Base-by-base conservation (phyloP, 1,140 invertebrate species). In the Laupala kohalensis region DNA sequence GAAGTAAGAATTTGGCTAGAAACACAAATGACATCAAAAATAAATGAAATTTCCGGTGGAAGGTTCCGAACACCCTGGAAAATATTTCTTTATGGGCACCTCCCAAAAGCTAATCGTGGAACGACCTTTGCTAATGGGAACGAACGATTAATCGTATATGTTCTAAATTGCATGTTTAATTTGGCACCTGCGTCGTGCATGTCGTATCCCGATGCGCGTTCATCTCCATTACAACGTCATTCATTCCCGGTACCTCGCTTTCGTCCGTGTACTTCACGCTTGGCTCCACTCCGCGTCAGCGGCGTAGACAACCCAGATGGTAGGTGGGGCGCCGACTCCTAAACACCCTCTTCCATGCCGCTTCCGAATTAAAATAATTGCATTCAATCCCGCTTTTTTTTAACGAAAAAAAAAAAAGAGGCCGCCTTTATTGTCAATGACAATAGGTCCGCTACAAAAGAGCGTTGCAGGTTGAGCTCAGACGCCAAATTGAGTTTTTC, bases 301-400 rank as follows among this genome's bases (percentile, higher is more conserved):
- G 66, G 25, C 24, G 19, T n/a, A 23, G n/a, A 23, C 25, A 9
- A 9, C 25, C 9, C 37, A 53, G 37, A 53, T 65, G 64, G 66
- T 25, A 19, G 66, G 25, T 25, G 66, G 25, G 66, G 25, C 66
- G 25, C 5, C 26, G n/a, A n/a, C n/a, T 15, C n/a, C 64, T 65
- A 65, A 65, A 65, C n/a, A 65, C 64, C 23, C 64, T 6, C 64
- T 65, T 65, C 64, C 64, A 65, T 65, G 25, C 25, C 23, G n/a
- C 25, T 65, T 65, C 23, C 25, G n/a, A 65, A 65, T 68, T 68
- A 68, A 19, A 37, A 30, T 68, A 68, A 68, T 68, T 68, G 67
- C 67, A 68, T 29, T 30, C 26, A 68, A 37, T 68, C 67, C 29
- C 26, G 27, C 29, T 37, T 68, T 67, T 27, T 65, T 26, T 68